A percentile compares a stretch with the other conserved stretches of the same genome.
Conservation (phyloP, 1,140 invertebrate species). For the Pristionchus pacificus region DNA sequence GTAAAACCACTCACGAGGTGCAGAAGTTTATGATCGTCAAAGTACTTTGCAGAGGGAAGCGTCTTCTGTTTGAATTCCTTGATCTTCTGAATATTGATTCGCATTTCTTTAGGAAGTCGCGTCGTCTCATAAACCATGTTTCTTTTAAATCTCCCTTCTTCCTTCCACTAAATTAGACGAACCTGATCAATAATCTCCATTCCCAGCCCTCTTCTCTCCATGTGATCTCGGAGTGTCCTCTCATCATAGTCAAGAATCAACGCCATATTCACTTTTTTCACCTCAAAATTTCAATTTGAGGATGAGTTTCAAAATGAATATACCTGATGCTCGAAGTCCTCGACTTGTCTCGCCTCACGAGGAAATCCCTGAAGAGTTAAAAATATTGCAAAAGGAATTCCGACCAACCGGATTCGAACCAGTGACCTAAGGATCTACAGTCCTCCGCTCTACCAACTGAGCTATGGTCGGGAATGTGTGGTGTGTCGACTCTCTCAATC, state of each 20-base stretch:
- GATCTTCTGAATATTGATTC: background rate
- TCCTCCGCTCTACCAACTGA: constrained; percentile 48
- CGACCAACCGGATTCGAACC: background rate
- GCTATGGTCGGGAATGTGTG: constrained; percentile 28
- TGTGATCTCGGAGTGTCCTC: constrained; percentile 49
- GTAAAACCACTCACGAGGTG: constrained; percentile 40
- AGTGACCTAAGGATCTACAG: constrained; percentile 30
- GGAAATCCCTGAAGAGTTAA: constrained; percentile 33
- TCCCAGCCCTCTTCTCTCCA: constrained; percentile 43
- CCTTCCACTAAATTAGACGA: too few species aligned
- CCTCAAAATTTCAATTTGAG: constrained; percentile 31
- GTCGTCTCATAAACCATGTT: too few species aligned
- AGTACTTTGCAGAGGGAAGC: constrained; percentile 53
- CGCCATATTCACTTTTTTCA: constrained; percentile 54
- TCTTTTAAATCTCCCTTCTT: too few species aligned
- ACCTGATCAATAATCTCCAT: constrained; percentile 50
- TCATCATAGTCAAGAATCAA: constrained; percentile 56
- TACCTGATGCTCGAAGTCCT: constrained; percentile 55
- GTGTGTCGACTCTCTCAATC: too few species aligned
- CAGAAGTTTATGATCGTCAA: constrained; percentile 55
- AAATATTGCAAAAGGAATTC: background rate
- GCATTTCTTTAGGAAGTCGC: background rate
- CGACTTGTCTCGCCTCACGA: constrained; percentile 54
- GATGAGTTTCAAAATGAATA: constrained; percentile 6
- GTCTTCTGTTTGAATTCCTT: constrained; percentile 55